Evolutionary conservation across 2,888 invertebrate genomes (phyloP).

Genomic region (Clistopyga incitator): DNA sequence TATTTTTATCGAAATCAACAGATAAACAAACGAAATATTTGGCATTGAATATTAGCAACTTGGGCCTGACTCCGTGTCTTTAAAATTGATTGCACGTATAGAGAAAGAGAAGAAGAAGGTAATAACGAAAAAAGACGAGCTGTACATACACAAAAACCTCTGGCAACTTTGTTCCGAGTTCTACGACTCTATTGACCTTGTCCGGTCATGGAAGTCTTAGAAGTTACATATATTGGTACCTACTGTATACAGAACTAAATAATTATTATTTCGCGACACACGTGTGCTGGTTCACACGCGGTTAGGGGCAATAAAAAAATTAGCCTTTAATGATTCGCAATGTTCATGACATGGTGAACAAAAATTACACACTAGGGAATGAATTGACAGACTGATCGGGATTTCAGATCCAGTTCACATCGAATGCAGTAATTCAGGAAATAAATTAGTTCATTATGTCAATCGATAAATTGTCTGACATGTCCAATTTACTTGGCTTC

Average conservation of each 20-base stretch:
- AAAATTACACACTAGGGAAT: neutral
- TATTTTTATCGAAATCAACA: no score
- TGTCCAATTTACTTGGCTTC: no score
- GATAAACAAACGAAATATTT: no score
- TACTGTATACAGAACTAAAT: neutral
- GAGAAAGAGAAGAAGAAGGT: neutral
- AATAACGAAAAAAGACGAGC: neutral
- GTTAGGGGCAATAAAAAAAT: neutral
- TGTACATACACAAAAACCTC: neutral
- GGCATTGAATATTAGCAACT: no score
- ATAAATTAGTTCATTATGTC: neutral
- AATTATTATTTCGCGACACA: neutral
- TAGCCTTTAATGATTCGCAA: neutral
- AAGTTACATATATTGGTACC: neutral
- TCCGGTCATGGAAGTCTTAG: neutral
- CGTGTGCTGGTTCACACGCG: slow-evolving; percentile 8
- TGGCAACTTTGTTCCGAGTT: slow-evolving; percentile 1
- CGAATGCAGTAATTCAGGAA: neutral
- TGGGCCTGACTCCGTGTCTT: no score
- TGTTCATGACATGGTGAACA: no score
- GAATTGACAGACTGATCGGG: neutral
- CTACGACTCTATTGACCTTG: slow-evolving; percentile 46
- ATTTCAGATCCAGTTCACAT: neutral
- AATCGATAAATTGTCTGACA: neutral
- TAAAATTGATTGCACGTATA: slow-evolving; percentile 7